Conservation (phyloP, 2,113 vertebrate genomes). For the Rhinogobius similis region DNA sequence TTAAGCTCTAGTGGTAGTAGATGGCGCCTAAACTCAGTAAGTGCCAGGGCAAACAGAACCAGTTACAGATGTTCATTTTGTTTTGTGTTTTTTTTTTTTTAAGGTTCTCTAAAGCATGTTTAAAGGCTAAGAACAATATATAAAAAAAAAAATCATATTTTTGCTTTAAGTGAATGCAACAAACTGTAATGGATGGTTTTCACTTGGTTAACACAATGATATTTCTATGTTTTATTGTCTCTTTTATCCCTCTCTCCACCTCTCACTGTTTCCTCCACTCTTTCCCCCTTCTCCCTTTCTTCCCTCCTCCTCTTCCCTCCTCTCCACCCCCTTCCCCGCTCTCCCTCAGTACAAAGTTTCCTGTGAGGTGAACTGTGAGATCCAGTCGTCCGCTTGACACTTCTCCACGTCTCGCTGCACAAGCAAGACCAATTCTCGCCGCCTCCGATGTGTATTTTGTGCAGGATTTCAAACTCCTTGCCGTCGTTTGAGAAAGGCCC, state of each 20-base stretch:
- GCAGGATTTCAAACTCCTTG: constrained; percentile 36
- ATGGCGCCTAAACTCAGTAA: no score
- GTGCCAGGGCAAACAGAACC: no score
- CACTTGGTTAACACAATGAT: no score
- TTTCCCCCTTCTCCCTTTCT: background rate
- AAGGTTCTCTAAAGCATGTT: no score
- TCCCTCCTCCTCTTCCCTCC: no score
- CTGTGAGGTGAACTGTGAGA: constrained; percentile 37
- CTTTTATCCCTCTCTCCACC: background rate
- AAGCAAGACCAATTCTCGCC: constrained; percentile 31
- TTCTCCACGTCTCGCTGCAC: constrained; percentile 27
- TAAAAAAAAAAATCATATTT: no score
- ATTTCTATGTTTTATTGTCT: background rate
- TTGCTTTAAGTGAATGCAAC: no score
- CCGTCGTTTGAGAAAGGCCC: constrained; percentile 31
- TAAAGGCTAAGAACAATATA: no score
- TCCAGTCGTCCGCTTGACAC: constrained; percentile 25
- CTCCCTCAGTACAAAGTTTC: constrained; percentile 33
- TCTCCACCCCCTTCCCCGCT: background rate
- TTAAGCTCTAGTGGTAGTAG: no score
- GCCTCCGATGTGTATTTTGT: constrained; percentile 22
- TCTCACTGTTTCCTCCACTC: background rate
- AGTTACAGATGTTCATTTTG: no score
- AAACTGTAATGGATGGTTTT: no score
- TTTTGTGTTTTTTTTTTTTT: no score